Base-by-base conservation (phyloP, 2,797 vertebrate genomes). In the Phoxinus dragarum region DNA sequence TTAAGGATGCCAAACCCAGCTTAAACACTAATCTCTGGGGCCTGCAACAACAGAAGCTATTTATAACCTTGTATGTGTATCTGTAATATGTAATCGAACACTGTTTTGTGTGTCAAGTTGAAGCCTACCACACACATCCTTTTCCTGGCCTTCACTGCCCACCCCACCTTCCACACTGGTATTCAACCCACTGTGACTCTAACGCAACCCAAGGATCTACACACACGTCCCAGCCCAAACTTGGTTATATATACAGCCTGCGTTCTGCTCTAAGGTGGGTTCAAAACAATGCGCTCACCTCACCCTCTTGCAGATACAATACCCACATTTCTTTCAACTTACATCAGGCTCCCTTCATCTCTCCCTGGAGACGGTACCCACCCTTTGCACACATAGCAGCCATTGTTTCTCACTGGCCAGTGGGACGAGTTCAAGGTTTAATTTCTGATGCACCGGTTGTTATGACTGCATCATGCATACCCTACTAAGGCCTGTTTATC, bases 381-480 rank as follows among this genome's bases (percentile, higher is more conserved):
- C 88, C 40, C 89, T 85, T 92, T 89, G 77, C 90, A 88, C 90
- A 87, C 82, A 89, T 79, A 85, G 86, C 86, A 84, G 86, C 66
- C 86, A 88, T 89, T 89, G 86, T 90, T 89, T 84, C 77, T 87
- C 89, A 85, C 81, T 80, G 56, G 82, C 89, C 85, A 79, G 88
- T 77, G 74, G 27, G 88, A 91, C 38, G 42, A 89, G 88, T 87
- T 88, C 61, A 54, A 72, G 89, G 90, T 90, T 94, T 93, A 5
- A 27, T 95, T 94, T 93, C 87, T 90, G 91, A 93, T 81, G 38
- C 79, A 54, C 61, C 88, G 56, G 59, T 89, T 91, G 88, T 94
- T 93, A 92, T 94, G 94, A 93, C 92, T 92, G 92, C 92, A 90
- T 31, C 91, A 91, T 93, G 90, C 94, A 93, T 94, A 94, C 93